These are phyloP conservation scores for Synchiropus splendidus DNA, from an alignment of 2,113 vertebrate genomes.

Conservation along the genomic window DNA sequence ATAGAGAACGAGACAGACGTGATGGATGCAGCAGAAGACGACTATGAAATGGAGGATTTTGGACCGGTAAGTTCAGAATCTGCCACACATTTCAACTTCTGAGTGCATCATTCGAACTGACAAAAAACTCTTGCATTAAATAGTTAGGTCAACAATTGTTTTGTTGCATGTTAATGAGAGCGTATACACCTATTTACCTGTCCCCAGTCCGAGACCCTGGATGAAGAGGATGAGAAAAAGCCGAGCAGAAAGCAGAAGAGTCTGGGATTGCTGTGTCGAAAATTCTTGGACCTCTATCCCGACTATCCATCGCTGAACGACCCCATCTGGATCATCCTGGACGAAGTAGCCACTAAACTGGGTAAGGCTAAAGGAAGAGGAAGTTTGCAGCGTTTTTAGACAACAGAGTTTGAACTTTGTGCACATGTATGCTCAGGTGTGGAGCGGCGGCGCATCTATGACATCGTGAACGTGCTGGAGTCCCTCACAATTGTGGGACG, in stretches of 20 bases:
- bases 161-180: too few relatives aligned
- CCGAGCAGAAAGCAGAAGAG: constrained; percentile 95
- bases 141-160: too few relatives aligned
- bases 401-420: background rate
- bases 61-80: constrained; percentile 72
- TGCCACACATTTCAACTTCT: too few relatives aligned
- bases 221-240: constrained; percentile 77
- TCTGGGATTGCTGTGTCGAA: constrained; percentile 87
- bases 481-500: constrained; percentile 83
- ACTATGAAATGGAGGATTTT: constrained; percentile 33
- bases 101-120: too few relatives aligned
- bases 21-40: constrained; percentile 28
- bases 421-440: constrained; percentile 64
- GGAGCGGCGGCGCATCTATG: constrained; percentile 87
- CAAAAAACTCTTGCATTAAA: too few relatives aligned
- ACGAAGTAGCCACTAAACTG: constrained; percentile 83
- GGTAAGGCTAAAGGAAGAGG: constrained; percentile 65
- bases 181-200: background rate
- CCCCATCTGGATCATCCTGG: constrained; percentile 84
- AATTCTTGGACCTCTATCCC: constrained; percentile 90
- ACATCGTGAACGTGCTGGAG: constrained; percentile 90
- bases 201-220: constrained; percentile 63
- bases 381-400: background rate
- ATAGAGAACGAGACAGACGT: constrained; percentile 64
- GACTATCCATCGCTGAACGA: constrained; percentile 76